Conservation (phyloP, 64 coral and sea anemone species). For the Anthopleura sola region DNA sequence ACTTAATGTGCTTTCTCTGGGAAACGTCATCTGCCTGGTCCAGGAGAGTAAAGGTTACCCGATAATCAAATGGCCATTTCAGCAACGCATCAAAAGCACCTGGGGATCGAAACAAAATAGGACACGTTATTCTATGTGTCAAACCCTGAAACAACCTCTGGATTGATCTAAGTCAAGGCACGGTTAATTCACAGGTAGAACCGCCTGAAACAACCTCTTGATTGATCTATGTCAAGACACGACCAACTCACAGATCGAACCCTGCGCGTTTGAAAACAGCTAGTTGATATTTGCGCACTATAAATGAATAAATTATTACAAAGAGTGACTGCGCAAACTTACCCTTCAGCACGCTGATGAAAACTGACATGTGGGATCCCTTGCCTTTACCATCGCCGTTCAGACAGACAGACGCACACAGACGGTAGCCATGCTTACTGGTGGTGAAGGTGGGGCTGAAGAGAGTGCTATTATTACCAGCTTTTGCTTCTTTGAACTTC, state of each 20-base stretch:
- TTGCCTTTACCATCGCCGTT: conserved; percentile 98
- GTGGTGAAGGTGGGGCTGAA: conserved; percentile 97
- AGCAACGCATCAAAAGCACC: conserved; percentile 92
- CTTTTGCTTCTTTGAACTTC: conserved; percentile 92
- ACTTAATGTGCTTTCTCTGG: conserved; percentile 92
- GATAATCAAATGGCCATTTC: conserved; percentile 99
- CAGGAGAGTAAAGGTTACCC: conserved; percentile 77
- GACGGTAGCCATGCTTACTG: conserved; percentile 91
- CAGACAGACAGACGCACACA: conserved; percentile 94
- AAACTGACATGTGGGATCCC: conserved; percentile 90
- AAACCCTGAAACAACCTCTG: too few species aligned
- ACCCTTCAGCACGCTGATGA: conserved; percentile 97
- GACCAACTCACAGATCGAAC: too few species aligned
- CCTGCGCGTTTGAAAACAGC: too few species aligned
- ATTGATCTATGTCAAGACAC: too few species aligned
- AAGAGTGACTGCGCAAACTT: neutral
- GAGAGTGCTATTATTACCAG: conserved; percentile 79
- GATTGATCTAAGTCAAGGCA: too few species aligned
- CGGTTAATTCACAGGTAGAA: too few species aligned
- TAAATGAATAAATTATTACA: too few species aligned
- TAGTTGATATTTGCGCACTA: too few species aligned
- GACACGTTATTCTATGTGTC: neutral
- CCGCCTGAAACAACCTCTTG: too few species aligned
- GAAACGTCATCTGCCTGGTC: conserved; percentile 71
- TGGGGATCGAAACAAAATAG: neutral